These are phyloP conservation scores for Theonella swinhoei DNA, from an alignment of 37 sponge, comb jelly and placozoan species.

Conservation along the genomic window DNA sequence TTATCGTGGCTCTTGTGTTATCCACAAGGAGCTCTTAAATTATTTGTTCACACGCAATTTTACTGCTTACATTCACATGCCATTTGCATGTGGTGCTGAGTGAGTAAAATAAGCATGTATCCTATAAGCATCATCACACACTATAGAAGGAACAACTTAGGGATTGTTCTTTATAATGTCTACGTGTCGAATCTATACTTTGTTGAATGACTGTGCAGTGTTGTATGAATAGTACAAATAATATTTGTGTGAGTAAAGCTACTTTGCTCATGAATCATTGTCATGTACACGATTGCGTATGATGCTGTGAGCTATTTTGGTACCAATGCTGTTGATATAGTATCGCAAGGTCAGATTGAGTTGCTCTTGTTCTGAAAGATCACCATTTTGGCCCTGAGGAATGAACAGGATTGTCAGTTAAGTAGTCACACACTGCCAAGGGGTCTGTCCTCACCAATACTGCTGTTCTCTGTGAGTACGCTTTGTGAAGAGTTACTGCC, in stretches of 20 bases:
- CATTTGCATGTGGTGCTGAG: neutral
- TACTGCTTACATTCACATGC: neutral
- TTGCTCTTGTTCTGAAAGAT: slow-evolving; percentile 26
- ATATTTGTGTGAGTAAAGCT: neutral
- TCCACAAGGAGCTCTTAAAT: slow-evolving; percentile 40
- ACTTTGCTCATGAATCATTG: slow-evolving; percentile 7
- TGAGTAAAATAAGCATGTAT: neutral
- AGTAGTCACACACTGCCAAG: too few species aligned
- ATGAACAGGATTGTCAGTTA: neutral
- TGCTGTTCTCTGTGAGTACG: slow-evolving; percentile 28
- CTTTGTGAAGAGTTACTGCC: slow-evolving; percentile 63
- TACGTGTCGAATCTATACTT: too few species aligned
- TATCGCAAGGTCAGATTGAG: slow-evolving; percentile 2
- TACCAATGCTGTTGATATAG: slow-evolving; percentile 12
- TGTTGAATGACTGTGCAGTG: neutral
- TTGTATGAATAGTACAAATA: neutral
- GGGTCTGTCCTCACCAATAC: too few species aligned
- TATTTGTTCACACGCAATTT: neutral
- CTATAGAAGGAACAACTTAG: neutral
- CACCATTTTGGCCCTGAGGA: slow-evolving; percentile 18
- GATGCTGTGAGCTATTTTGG: neutral
- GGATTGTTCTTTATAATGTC: slow-evolving; percentile 11
- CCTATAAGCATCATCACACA: neutral
- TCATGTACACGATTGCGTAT: slow-evolving; percentile 3
- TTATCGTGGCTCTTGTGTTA: slow-evolving; percentile 97